phyloP scores from a whole-genome alignment of 2,113 vertebrate species.

The Actenoides lindsayi region DNA sequence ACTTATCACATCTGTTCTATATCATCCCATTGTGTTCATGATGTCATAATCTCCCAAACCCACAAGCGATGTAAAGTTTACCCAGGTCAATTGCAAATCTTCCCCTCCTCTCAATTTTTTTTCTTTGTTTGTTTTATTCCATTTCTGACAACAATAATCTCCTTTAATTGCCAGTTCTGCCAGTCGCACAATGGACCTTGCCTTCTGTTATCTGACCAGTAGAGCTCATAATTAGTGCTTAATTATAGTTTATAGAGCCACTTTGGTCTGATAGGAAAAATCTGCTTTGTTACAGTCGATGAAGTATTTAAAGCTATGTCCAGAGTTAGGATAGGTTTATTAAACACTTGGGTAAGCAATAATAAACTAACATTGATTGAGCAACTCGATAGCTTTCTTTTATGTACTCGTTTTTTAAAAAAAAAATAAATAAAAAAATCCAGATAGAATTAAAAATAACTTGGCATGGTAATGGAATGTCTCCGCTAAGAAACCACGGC shows the following conservation, averaged over 20 bases:
- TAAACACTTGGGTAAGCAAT: constrained; percentile 81
- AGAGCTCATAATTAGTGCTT: constrained; percentile 77
- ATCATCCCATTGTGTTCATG: background rate
- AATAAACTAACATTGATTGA: constrained; percentile 78
- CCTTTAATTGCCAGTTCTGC: constrained; percentile 40
- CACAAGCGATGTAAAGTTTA: constrained; percentile 7
- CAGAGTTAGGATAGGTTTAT: constrained; percentile 70
- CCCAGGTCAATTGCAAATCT: constrained; percentile 22
- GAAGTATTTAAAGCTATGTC: constrained; percentile 74
- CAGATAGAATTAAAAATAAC: constrained; percentile 72
- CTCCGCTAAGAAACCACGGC: background rate
- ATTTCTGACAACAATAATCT: constrained; percentile 61
- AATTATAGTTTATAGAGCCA: constrained; percentile 78
- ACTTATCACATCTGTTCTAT: background rate
- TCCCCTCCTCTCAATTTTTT: background rate
- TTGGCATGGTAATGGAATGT: constrained; percentile 47
- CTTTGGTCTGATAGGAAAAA: constrained; percentile 75
- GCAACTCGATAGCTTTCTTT: constrained; percentile 72
- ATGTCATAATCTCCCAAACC: background rate
- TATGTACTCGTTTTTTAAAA: constrained; percentile 16
- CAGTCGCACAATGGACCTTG: constrained; percentile 54
- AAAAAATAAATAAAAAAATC: background rate
- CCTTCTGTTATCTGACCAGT: constrained; percentile 73
- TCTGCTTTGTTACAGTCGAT: constrained; percentile 75
- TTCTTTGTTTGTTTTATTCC: constrained; percentile 54